Evolutionary conservation across 2,113 vertebrate species (phyloP).

Genomic region (Donacobius atricapilla): DNA sequence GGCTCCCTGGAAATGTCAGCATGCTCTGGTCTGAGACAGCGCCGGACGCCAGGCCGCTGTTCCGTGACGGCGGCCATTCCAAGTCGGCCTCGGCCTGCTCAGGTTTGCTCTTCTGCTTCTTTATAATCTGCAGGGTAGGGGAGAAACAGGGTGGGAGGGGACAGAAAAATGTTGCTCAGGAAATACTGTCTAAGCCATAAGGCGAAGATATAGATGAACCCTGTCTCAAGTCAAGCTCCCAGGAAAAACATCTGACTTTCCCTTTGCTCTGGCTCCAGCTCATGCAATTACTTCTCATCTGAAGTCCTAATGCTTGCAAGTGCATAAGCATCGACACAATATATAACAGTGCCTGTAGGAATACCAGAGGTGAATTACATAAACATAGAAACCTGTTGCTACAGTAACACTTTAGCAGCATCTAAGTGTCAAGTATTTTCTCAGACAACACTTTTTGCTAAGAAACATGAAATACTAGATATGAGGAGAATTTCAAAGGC

Average conservation of each 20-base stretch:
- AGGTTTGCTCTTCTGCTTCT: constrained; percentile 81
- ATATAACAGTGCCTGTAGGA: not conserved
- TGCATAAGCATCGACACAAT: not conserved
- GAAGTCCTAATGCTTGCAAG: not conserved
- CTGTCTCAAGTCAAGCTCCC: not conserved
- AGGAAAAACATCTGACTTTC: not conserved
- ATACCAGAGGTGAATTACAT: not conserved
- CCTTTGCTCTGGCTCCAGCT: not conserved
- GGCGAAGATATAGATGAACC: not conserved
- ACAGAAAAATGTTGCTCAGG: not conserved
- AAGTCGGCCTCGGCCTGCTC: constrained; percentile 80
- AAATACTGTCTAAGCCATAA: not conserved
- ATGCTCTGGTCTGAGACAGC: constrained; percentile 65
- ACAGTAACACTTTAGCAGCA: not conserved
- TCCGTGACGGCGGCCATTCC: constrained; percentile 77
- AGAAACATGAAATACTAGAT: not conserved
- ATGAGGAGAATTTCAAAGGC: not conserved
- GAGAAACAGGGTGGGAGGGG: not conserved
- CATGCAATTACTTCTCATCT: not conserved
- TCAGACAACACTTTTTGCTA: not conserved
- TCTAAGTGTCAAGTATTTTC: not conserved
- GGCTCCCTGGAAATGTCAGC: constrained; percentile 60
- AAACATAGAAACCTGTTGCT: not conserved
- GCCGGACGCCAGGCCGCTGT: constrained; percentile 63
- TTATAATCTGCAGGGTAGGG: constrained; percentile 81